Base-by-base conservation (phyloP, 2,888 invertebrate species). In the Drosophila colorata region DNA sequence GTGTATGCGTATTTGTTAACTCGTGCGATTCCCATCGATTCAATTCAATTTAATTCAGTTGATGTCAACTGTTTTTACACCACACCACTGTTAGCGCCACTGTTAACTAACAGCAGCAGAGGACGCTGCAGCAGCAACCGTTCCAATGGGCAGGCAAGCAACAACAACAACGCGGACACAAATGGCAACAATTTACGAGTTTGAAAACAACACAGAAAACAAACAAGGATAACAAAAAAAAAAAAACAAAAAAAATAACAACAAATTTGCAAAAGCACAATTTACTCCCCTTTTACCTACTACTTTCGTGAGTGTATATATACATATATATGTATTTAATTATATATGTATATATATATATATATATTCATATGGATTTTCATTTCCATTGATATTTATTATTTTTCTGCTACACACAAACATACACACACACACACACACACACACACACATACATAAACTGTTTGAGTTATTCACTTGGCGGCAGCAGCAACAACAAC, bases 311-410 rank as follows among this genome's bases (percentile, higher is more conserved):
- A n/a, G 9, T 43, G 31, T 49, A 20, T 20, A 43, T 41, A 35
- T 56, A 56, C 37, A 23, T 59, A 46, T 35, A 28, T 37, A 16
- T 28, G n/a, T 13, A 49, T 48, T 33, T 41, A 33, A 52, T 52
- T 37, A 33, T 38, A 33, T 43, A n/a, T 33, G 28, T 55, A 44
- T 33, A 31, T 61, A 48, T 53, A 46, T 38, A 31, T 37, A 48
- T 33, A 44, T 38, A 33, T 47, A 55, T 44, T 41, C n/a, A 18
- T 38, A 47, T 71, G 38, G 31, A 55, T 52, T 40, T 38, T 33
- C 47, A 41, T 51, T 55, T 58, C n/a, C 41, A 72, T 58, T 77
- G n/a, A 63, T 76, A 72, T 76, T 71, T 72, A 77, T 77, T 64
- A 38, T 51, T 53, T 37, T 51, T 58, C 55, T 53, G 46, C 49